These are phyloP conservation scores for Mylabris phalerata DNA, from an alignment of 1,140 invertebrate genomes.

Conservation along the genomic window DNA sequence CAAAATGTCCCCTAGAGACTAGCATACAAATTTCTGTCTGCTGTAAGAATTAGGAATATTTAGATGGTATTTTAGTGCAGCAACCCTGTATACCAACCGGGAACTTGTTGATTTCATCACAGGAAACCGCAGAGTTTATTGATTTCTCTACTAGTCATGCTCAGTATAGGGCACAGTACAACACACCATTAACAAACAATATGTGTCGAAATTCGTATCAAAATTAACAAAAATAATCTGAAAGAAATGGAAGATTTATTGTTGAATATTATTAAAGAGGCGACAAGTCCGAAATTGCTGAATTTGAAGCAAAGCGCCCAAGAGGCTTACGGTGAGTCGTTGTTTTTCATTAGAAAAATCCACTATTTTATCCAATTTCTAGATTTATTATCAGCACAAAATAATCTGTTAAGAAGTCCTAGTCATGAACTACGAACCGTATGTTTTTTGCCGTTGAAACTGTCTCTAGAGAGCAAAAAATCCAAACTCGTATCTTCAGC, in stretches of 20 bases:
- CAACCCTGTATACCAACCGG: no score
- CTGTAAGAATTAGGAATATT: no score
- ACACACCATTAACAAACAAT: no score
- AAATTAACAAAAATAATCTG: no score
- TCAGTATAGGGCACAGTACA: no score
- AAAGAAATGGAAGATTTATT: slow-evolving; percentile 73
- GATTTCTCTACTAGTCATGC: no score
- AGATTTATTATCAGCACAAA: slow-evolving; percentile 79
- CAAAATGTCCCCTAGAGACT: no score
- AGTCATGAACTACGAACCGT: slow-evolving; percentile 76
- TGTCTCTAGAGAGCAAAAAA: slow-evolving; percentile 79
- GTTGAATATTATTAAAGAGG: slow-evolving; percentile 70
- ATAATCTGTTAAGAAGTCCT: slow-evolving; percentile 63
- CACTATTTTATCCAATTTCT: slow-evolving; percentile 27
- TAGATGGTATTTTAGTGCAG: no score
- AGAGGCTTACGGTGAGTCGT: slow-evolving; percentile 64
- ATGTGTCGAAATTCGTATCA: no score
- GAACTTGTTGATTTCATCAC: no score
- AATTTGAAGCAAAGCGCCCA: slow-evolving; percentile 67
- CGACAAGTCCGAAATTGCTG: slow-evolving; percentile 63
- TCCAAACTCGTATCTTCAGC: slow-evolving; percentile 76
- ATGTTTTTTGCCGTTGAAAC: slow-evolving; percentile 74
- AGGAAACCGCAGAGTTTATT: no score
- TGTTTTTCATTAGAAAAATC: background rate
- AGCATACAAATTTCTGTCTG: no score